Base-by-base conservation (phyloP, 1,140 invertebrate species). In the Scaptomyza graminum region DNA sequence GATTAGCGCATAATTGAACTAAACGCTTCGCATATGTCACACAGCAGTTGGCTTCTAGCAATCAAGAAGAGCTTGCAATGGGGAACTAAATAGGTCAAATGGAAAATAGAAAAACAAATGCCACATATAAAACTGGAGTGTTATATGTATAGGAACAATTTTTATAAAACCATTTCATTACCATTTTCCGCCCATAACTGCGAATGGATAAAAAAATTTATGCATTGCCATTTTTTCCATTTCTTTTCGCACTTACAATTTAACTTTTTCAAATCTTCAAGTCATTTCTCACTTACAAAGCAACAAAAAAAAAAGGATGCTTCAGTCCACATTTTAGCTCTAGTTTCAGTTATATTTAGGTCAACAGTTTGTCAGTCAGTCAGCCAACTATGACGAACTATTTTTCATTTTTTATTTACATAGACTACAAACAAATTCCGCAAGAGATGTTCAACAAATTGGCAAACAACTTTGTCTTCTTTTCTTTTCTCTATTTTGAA, bases 1-100 rank as follows among this genome's bases (percentile, higher is more conserved):
- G 78, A 88, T 87, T 62, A 67, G 61, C 81, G 66, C 8, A 39
- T 11, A 84, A 84, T 78, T 76, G 60, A 18, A 50, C 56, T 15
- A 37, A 59, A 66, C 39, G 43, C 25, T 57, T 75, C 46, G 70
- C 28, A 64, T 41, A 57, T 77, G 77, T 74, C 56, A 22, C 18
- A 18, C 15, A 39, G 39, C 61, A 66, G 68, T 59, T 65, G 61
- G 25, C 37, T 37, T 39, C 39, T 50, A 60, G 60, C 76, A 43
- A 62, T 61, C 71, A 37, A 59, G 64, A 39, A 50, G 16, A 9
- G 11, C 25, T 7, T 16, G 65, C 56, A 13, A 22, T 13, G 12
- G 12, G 9, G 13, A 47, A 8, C 4, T 12, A 52, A 69, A 46
- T 81, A 44, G 74, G 74, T 73, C 79, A 82, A 67, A 12, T 39